phyloP scores from a whole-genome alignment of 2,888 invertebrate species.

The Xestia ashworthii region DNA sequence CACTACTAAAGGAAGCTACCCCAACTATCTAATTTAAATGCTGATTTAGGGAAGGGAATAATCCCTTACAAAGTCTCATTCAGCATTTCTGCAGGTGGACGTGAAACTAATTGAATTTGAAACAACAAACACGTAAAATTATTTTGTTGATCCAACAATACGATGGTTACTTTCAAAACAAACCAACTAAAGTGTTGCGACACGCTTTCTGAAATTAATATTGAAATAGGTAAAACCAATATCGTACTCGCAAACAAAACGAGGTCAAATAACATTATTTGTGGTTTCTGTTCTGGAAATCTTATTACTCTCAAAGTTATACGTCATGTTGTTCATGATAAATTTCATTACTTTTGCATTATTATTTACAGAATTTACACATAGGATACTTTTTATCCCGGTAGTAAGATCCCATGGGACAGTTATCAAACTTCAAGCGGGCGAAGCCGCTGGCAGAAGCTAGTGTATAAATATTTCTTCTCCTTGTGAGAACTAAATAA shows the following conservation, averaged over 20 bases:
- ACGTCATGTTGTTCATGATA: neutral
- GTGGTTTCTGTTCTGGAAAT: neutral
- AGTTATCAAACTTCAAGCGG: too few relatives aligned
- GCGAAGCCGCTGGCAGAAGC: too few relatives aligned
- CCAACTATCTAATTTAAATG: neutral
- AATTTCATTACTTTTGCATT: neutral
- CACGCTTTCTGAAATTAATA: slow-evolving; percentile 35
- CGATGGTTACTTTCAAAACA: slow-evolving; percentile 18
- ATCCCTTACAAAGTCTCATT: neutral
- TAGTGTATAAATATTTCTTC: neutral
- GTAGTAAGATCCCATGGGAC: too few relatives aligned
- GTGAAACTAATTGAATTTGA: slow-evolving; percentile 12
- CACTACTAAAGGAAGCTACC: neutral
- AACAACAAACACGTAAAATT: slow-evolving; percentile 42
- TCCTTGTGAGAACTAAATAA: neutral
- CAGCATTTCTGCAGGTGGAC: neutral
- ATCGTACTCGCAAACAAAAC: slow-evolving; percentile 18
- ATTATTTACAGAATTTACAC: neutral
- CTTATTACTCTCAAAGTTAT: neutral
- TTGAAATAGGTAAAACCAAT: slow-evolving; percentile 39
- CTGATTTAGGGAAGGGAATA: too few relatives aligned
- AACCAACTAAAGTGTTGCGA: slow-evolving; percentile 26
- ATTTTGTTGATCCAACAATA: slow-evolving; percentile 29
- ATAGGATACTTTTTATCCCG: too few relatives aligned
- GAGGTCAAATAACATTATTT: slow-evolving; percentile 21